Base-by-base conservation (phyloP, 2,888 invertebrate species). In the Dynastes tityus region DNA sequence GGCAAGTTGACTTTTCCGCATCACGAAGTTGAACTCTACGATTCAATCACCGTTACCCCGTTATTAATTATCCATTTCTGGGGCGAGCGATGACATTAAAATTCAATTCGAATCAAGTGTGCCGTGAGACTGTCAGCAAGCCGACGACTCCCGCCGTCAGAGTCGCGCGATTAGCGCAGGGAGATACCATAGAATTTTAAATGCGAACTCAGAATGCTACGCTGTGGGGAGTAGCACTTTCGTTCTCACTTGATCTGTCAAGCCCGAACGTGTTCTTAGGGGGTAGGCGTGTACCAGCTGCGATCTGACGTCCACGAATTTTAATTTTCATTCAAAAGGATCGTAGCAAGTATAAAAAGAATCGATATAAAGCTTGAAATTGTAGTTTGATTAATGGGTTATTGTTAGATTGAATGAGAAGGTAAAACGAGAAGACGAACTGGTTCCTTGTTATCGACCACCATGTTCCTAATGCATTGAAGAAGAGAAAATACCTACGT, bases 41-140 rank as follows among this genome's bases (percentile, higher is more conserved):
- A 58, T 71, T 71, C 79, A 80, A 80, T 80, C 78, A 78, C 74
- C 64, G 61, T 32, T 45, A 82, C 82, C 80, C 80, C 58, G 71
- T 71, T 82, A 82, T 83, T 84, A 84, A 84, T 84, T 84, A 84
- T 86, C 85, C 84, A 87, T 87, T 87, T 87, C 86, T 86, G 84
- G 83, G 80, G 82, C 83, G 83, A 5, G 22, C 85, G 84, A 87
- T 85, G 86, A 85, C 86, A 86, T 84, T 83, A 83, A 82, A 83
- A 83, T 81, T 81, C 82, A 82, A 80, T 83, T 81, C 81, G 81
- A 78, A 80, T 80, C 80, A 76, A 74, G 61, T 77, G 80, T 77
- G 80, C 80, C 71, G 73, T 78, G 75, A 78, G 75, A 80, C 75
- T 71, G 71, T 58, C 71, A 71, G 71, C 55, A 32, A 16, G 11